Evolutionary conservation across 2,113 vertebrate genomes (phyloP).

Genomic region (Lates calcarifer): DNA sequence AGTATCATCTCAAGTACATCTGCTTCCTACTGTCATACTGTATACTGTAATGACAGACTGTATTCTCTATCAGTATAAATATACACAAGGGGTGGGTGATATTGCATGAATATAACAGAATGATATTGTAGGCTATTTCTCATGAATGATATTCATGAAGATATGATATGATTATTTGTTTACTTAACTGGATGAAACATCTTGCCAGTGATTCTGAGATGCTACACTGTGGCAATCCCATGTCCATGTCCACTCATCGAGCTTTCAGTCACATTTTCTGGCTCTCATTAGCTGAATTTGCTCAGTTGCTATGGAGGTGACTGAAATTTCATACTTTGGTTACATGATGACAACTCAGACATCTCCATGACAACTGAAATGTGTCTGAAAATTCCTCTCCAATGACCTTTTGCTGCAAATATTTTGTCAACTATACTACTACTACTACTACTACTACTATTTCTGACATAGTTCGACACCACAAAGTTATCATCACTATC

Average conservation of each 20-base stretch:
- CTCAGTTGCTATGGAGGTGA: background rate
- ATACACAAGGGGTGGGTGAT: background rate
- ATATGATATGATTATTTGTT: background rate
- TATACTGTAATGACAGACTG: background rate
- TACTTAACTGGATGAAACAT: no score
- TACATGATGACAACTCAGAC: background rate
- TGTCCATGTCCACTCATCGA: background rate
- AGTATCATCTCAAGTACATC: constrained; percentile 9
- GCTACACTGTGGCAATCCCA: no score
- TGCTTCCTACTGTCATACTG: background rate
- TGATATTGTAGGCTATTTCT: background rate
- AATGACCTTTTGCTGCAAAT: no score
- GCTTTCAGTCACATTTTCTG: background rate
- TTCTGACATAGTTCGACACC: background rate
- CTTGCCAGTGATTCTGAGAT: no score
- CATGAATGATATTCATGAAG: background rate
- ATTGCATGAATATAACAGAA: background rate
- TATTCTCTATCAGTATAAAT: background rate
- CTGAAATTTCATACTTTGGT: background rate
- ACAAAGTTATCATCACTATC: no score
- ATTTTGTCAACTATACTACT: no score
- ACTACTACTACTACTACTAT: background rate
- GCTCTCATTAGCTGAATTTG: background rate
- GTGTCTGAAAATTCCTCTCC: background rate
- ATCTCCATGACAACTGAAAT: background rate